phyloP scores from a whole-genome alignment of 2,113 vertebrate genomes.

The Steatornis caripensis region DNA sequence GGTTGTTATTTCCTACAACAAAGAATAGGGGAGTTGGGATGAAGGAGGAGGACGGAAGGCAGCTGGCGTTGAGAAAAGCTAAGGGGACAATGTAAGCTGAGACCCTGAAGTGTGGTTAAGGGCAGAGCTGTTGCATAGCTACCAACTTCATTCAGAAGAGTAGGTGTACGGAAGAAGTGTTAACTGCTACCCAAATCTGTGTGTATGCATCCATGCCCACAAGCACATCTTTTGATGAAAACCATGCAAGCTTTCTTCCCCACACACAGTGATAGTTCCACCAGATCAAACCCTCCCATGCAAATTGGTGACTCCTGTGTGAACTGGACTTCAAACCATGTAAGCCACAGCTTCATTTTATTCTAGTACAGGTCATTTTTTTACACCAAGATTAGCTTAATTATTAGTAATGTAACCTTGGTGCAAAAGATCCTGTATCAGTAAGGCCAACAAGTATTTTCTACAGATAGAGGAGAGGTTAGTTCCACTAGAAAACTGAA shows the following conservation, averaged over 20 bases:
- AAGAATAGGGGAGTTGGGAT: slow-evolving; percentile 40
- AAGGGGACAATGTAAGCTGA: neutral
- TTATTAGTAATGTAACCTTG: neutral
- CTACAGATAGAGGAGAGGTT: neutral
- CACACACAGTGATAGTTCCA: neutral
- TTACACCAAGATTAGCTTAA: neutral
- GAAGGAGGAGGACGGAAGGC: slow-evolving; percentile 29
- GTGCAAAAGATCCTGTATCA: neutral
- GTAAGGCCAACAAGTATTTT: neutral
- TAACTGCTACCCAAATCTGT: neutral
- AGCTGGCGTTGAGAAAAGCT: neutral
- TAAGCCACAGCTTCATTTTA: neutral
- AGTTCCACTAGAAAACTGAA: neutral
- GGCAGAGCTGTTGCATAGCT: neutral
- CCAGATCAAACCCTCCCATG: neutral
- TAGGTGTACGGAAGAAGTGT: neutral
- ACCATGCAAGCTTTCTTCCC: neutral
- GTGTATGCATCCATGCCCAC: neutral
- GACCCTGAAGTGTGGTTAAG: neutral
- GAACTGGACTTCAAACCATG: neutral
- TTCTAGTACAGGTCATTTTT: neutral
- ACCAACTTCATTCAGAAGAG: neutral
- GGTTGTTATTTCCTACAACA: slow-evolving; percentile 57
- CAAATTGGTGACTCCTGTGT: neutral
- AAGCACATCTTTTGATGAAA: neutral